Base-by-base conservation (phyloP, 2,113 vertebrate species). In the Heterotis niloticus region DNA sequence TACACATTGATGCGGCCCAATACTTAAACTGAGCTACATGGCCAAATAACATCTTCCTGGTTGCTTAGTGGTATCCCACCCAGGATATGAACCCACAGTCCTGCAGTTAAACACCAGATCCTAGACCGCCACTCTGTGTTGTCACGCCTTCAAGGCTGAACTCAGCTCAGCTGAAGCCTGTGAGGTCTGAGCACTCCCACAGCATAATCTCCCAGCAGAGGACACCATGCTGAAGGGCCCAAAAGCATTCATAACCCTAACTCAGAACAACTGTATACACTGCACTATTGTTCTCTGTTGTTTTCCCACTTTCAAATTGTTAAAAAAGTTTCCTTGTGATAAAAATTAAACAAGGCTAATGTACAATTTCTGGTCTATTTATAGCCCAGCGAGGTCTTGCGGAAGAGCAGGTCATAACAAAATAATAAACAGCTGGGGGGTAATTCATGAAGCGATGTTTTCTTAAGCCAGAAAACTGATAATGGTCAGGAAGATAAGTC, bases 181-280 rank as follows among this genome's bases (percentile, higher is more conserved):
- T 16, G 17, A 28, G 1, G 10, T 70, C 17, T 70, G 68, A 70
- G 68, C 28, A 10, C 68, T 44, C 17, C 34, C 34, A 44, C 34
- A 44, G 34, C 7, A 44, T 44, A 7, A 44, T 44, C 34, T 44
- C 7, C 34, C 34, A 44, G 34, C 7, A 7, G 34, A 44, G 7
- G 34, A 44, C 3, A 44, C 34, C 34, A 44, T 7, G 7, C 3
- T 44, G 34, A 7, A 44, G 34, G 34, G 34, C 34, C 29, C 28
- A 29, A 70, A 20, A 29, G n/a, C 5, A 24, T n/a, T 70, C 18
- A 51, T 29, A 29, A 70, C 9, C 9, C 34, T 18, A 44, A 18
- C 29, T 44, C 68, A 70, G 10, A 81, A 81, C 78, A 73, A 64
- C 82, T 81, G 13, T 12, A 83, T 72, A 71, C 78, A 72, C 75